Percentiles rank a stretch among this genome's conserved stretches.
These are phyloP conservation scores for Nyctereutes procyonoides DNA, from an alignment of 2,113 vertebrate genomes.

Conservation along the genomic window DNA sequence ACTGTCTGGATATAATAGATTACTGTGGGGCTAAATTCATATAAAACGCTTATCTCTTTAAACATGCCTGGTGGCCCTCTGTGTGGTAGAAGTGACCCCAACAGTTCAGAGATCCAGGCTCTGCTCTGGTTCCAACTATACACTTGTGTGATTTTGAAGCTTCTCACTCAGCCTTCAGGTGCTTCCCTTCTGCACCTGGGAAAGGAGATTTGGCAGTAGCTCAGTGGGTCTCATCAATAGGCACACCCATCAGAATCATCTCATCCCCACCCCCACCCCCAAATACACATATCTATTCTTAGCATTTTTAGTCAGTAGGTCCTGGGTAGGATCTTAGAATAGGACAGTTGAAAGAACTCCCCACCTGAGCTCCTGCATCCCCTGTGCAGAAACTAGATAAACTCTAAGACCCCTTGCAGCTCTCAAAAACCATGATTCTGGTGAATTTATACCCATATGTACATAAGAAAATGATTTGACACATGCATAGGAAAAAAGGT, in stretches of 20 bases:
- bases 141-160: neutral
- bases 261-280: neutral
- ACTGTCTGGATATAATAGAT: neutral
- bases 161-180: neutral
- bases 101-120: neutral
- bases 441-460: neutral
- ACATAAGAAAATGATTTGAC: neutral
- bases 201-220: neutral
- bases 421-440: conserved; percentile 22
- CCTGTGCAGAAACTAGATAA: conserved; percentile 42
- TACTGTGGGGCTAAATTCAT: neutral
- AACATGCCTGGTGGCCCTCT: neutral
- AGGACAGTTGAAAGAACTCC: neutral
- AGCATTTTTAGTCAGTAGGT: conserved; percentile 2
- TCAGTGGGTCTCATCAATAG: neutral
- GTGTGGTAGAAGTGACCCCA: neutral
- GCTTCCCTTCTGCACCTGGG: neutral
- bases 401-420: neutral
- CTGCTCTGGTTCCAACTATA: neutral
- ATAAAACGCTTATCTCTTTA: neutral
- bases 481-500: neutral
- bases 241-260: neutral
- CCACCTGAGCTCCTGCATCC: neutral
- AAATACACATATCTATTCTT: neutral
- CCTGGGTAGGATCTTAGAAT: neutral